These are phyloP conservation scores for Oikopleura dioica DNA, from an alignment of 23 tunicate species.

Conservation along the genomic window DNA sequence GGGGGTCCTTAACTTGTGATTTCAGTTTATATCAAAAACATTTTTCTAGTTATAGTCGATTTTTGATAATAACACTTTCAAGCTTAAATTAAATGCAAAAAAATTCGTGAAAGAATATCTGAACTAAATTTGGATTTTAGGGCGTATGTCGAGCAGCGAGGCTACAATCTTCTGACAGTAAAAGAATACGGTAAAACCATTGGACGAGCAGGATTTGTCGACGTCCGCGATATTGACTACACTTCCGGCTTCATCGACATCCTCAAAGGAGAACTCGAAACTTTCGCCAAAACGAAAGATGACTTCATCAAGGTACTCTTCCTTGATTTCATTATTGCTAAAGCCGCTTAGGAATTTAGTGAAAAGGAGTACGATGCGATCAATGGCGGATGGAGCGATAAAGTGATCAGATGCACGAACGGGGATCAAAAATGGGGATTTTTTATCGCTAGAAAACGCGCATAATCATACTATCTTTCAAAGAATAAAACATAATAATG, in stretches of 20 bases:
- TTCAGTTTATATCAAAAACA: too few species aligned
- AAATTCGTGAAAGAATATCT: too few species aligned
- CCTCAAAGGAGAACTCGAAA: slow-evolving; percentile 16
- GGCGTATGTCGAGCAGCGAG: slow-evolving; percentile 21
- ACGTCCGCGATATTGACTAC: slow-evolving; percentile 13
- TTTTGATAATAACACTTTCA: too few species aligned
- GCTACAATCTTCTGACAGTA: slow-evolving; percentile 18
- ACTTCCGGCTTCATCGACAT: slow-evolving; percentile 16
- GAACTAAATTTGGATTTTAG: too few species aligned
- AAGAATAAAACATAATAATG: too few species aligned
- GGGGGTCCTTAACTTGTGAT: too few species aligned
- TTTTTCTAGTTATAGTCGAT: too few species aligned
- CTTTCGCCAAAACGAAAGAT: slow-evolving; percentile 2
- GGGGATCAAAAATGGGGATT: slow-evolving; percentile 25
- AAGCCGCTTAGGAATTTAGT: slow-evolving; percentile 22
- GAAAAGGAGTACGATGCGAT: slow-evolving; percentile 16
- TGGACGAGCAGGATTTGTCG: slow-evolving; percentile 16
- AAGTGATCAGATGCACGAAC: slow-evolving; percentile 14
- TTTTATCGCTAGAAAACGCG: slow-evolving; percentile 14
- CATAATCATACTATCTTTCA: too few species aligned
- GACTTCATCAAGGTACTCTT: slow-evolving; percentile 15
- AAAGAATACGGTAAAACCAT: slow-evolving; percentile 18
- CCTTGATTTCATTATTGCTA: too few species aligned
- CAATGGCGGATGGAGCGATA: slow-evolving; percentile 23
- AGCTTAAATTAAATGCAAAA: too few species aligned